Evolutionary conservation across 2,113 vertebrate genomes (phyloP).

Genomic region (Daphoenositta chrysoptera): DNA sequence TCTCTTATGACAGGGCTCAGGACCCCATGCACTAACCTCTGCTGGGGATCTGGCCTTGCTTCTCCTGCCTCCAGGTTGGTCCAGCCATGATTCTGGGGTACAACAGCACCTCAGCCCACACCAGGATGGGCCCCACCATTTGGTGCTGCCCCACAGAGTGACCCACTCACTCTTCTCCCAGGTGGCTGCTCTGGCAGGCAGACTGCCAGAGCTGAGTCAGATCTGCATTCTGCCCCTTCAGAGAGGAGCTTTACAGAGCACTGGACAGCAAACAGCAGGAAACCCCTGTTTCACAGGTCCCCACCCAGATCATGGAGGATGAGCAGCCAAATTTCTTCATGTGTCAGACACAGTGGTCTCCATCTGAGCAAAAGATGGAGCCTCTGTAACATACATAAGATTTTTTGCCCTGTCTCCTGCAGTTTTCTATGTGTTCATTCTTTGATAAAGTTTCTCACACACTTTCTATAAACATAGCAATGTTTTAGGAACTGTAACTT

Average conservation of each 20-base stretch:
- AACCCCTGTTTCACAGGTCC: not conserved
- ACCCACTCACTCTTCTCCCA: not conserved
- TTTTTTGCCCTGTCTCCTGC: too few relatives aligned
- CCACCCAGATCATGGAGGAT: not conserved
- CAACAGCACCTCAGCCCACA: not conserved
- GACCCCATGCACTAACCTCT: not conserved
- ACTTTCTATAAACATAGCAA: too few relatives aligned
- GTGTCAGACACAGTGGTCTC: not conserved
- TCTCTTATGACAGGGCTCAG: not conserved
- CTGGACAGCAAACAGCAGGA: not conserved
- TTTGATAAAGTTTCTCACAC: too few relatives aligned
- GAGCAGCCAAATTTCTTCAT: not conserved
- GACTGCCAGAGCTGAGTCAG: fast-evolving
- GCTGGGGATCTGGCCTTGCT: not conserved
- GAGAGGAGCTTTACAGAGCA: not conserved
- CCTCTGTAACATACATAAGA: too few relatives aligned
- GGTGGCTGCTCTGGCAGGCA: not conserved
- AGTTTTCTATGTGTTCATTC: too few relatives aligned
- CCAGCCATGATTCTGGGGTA: not conserved
- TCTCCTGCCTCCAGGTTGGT: not conserved
- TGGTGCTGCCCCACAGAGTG: not conserved
- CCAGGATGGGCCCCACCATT: not conserved
- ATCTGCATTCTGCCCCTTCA: not conserved
- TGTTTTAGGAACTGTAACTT: too few relatives aligned
- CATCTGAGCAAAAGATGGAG: not conserved